A percentile compares a stretch with the other conserved stretches of the same genome.
These are phyloP conservation scores for Neoniphon sammara DNA, from an alignment of 2,797 vertebrate genomes.

Conservation along the genomic window DNA sequence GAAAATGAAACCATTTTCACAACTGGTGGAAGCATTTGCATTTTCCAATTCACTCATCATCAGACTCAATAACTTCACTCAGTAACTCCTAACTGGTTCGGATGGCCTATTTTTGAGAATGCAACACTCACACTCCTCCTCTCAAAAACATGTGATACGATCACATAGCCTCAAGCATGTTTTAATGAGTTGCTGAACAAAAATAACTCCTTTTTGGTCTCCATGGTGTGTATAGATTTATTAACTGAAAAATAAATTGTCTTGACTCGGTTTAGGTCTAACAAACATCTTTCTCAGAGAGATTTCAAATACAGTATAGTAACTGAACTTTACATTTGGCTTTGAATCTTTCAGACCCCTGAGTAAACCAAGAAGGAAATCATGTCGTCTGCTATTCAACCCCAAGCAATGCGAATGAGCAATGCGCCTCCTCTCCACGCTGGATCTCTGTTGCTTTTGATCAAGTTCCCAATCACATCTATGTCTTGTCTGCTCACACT, in stretches of 20 bases:
- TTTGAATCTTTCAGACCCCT: conserved; percentile 19
- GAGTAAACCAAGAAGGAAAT: conserved; percentile 51
- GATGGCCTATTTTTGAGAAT: conserved; percentile 73
- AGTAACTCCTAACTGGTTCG: conserved; percentile 41
- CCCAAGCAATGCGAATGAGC: conserved; percentile 44
- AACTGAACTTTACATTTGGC: conserved; percentile 26
- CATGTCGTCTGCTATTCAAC: conserved; percentile 52
- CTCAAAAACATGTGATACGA: conserved; percentile 69
- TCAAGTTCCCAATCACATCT: conserved; percentile 69
- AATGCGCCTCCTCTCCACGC: conserved; percentile 27
- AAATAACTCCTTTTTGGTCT: conserved; percentile 68
- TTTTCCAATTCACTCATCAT: conserved; percentile 43
- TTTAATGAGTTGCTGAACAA: conserved; percentile 78
- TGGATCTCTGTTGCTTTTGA: conserved; percentile 63
- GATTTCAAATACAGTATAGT: conserved; percentile 20
- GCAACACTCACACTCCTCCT: conserved; percentile 51
- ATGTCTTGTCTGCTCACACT: conserved; percentile 56
- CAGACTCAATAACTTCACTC: conserved; percentile 48
- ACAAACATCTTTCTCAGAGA: conserved; percentile 25
- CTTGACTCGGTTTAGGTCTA: conserved; percentile 35
- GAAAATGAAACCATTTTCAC: conserved; percentile 55
- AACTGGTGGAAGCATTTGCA: conserved; percentile 31
- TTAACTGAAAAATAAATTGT: conserved; percentile 59
- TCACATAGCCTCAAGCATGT: conserved; percentile 70
- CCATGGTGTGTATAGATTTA: conserved; percentile 58